Percentiles rank a stretch among this genome's conserved stretches.
Evolutionary conservation across 2,888 invertebrate species (phyloP).

Genomic region (Orchestes rusci): DNA sequence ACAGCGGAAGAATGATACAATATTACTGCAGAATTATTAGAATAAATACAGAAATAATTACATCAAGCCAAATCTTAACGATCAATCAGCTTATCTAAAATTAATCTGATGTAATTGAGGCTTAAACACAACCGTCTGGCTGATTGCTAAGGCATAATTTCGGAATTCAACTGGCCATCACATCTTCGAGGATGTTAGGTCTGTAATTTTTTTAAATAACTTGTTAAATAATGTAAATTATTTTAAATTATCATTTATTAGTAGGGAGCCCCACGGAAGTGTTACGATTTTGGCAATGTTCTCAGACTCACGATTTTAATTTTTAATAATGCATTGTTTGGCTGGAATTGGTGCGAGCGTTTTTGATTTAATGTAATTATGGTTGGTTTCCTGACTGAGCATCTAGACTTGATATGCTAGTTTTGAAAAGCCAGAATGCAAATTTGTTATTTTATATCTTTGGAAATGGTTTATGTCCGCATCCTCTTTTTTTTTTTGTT

Average conservation of each 20-base stretch:
- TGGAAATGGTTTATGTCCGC: too few relatives aligned
- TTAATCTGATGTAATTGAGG: conserved; percentile 23
- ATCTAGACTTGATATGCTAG: too few relatives aligned
- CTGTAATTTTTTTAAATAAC: conserved; percentile 15
- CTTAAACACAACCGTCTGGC: conserved; percentile 19
- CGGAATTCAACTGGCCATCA: conserved; percentile 27
- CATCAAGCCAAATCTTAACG: conserved; percentile 10
- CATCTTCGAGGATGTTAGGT: conserved; percentile 19
- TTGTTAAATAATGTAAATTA: conserved; percentile 20
- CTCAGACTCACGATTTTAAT: not conserved
- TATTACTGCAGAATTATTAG: too few relatives aligned
- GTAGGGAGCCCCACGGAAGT: not conserved
- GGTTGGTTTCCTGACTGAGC: too few relatives aligned
- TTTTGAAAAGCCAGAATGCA: too few relatives aligned
- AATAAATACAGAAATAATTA: conserved; percentile 16
- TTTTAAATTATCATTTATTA: conserved; percentile 15
- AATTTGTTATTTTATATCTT: too few relatives aligned
- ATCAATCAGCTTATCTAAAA: conserved; percentile 19
- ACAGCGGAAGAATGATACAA: too few relatives aligned
- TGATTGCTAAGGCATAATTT: conserved; percentile 7
- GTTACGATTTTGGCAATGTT: not conserved
- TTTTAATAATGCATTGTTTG: too few relatives aligned
- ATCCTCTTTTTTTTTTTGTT: too few relatives aligned
- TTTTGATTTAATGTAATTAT: too few relatives aligned
- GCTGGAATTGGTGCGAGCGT: too few relatives aligned